Evolutionary conservation across 2,888 invertebrate genomes (phyloP), one percentile per base, ranked within the genome.

Genomic region (Patella ulyssiponensis): DNA sequence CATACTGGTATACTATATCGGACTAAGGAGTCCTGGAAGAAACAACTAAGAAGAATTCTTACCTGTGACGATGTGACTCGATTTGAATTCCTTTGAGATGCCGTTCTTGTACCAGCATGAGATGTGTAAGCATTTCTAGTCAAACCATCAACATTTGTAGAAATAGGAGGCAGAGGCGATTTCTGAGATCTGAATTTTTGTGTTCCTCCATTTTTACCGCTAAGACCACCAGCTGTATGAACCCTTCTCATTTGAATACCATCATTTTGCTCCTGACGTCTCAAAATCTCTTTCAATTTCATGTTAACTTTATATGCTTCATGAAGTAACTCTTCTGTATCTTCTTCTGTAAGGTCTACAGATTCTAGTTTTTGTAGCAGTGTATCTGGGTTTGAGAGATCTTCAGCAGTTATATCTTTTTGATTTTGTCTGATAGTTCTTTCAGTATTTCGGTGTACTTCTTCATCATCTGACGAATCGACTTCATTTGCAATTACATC

Each of bases 221-320:
- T 27, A 64, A 33, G 64, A 27, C 12, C 33, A n/a, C 20, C 20
- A 33, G 64, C 17, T 12, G 69, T 20, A 15, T 33, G 58, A 33
- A 64, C 33, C n/a, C 54, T 44, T 44, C 33, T 27, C 74, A 44
- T 64, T 11, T 64, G 64, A 64, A 64, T 64, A 12, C 64, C 64
- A 23, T 69, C 69, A 20, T 56, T 44, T 11, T 54, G 69, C 71
- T 86, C 86, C 77, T 86, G 83, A 56, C 83, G 73, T 23, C 83
- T 74, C 27, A 87, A 77, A 53, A 85, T 84, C 81, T 85, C 86
- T 76, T 84, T 86, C 23, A 88, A 78, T 76, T 86, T 84, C 80
- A 75, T 85, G 79, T 88, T 88, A 76, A 88, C 83, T 77, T 82
- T 85, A 74, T 88, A 87, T 11, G 88, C 88, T 76, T 88, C 86